A percentile compares a stretch with the other conserved stretches of the same genome.
Conservation (phyloP, 2,797 vertebrate genomes). For the Enteromius mattozi region DNA sequence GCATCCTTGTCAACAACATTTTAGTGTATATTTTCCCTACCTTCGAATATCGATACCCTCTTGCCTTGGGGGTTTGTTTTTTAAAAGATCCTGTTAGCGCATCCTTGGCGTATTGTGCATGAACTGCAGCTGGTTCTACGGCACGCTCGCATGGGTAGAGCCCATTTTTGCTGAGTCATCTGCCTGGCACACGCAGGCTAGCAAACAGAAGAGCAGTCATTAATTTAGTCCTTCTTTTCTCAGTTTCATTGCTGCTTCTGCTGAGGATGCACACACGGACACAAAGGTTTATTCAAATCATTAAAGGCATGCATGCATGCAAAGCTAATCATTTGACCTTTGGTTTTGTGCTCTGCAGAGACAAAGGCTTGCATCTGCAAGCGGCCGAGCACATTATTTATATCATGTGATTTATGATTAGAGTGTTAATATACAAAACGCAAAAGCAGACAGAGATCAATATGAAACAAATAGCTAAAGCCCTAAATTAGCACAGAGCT, state of each 20-base stretch:
- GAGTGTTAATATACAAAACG: slow-evolving; percentile 72
- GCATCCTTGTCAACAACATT: slow-evolving; percentile 11
- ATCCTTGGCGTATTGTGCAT: slow-evolving; percentile 53
- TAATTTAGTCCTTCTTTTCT: slow-evolving; percentile 78
- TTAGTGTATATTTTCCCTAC: background rate
- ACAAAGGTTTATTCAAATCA: slow-evolving; percentile 78
- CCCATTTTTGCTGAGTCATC: slow-evolving; percentile 75
- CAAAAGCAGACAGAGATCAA: slow-evolving; percentile 73
- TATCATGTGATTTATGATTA: slow-evolving; percentile 76
- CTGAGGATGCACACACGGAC: slow-evolving; percentile 75
- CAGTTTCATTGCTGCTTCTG: slow-evolving; percentile 77
- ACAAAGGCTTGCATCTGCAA: slow-evolving; percentile 70
- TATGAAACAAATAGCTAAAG: slow-evolving; percentile 71
- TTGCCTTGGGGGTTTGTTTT: slow-evolving; percentile 38
- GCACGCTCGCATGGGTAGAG: slow-evolving; percentile 53
- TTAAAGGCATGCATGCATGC: slow-evolving; percentile 74
- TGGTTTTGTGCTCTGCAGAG: slow-evolving; percentile 72
- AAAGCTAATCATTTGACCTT: slow-evolving; percentile 81
- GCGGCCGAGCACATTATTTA: slow-evolving; percentile 75
- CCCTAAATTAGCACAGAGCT: slow-evolving; percentile 70
- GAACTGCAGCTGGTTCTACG: slow-evolving; percentile 58
- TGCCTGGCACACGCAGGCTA: slow-evolving; percentile 71
- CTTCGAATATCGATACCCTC: slow-evolving; percentile 11
- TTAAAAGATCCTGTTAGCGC: slow-evolving; percentile 44
- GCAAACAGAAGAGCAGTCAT: slow-evolving; percentile 74